Evolutionary conservation across 2,888 invertebrate species (phyloP), one percentile per base, ranked within the genome.

Genomic region (Tiliacea citrago): DNA sequence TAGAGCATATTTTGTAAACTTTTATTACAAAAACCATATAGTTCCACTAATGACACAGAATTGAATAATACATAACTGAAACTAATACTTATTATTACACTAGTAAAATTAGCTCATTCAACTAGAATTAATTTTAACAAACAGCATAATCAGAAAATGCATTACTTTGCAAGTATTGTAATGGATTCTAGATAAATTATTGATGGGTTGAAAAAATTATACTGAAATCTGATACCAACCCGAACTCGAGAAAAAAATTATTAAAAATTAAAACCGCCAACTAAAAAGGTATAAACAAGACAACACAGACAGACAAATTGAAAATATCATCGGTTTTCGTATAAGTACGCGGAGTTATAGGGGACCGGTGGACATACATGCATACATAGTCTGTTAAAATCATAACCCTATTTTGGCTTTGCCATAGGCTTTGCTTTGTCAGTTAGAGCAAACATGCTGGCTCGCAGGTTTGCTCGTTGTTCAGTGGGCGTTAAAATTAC

Each of bases 21-120:
- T 8, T 62, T 45, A 51, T 21, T 51, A 55, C 39, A 49, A 77
- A 82, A 57, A 45, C 13, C 13, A 3, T 2, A 3, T 2, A 8
- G 10, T 21, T 58, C 16, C 24, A 47, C 21, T 69, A 66, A 77
- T 77, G 39, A 39, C 4, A 53, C 2, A 47, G 12, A 47, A 51
- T 82, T 39, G 12, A 39, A 57, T 69, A 45, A 39, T 39, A 42
- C 21, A 47, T 45, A 18, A 77, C 53, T 62, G 47, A 81, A 24
- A 82, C 62, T 35, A 42, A 35, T 13, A 39, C 35, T 4, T 18
- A 24, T 24, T 47, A 18, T 39, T 4, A 29, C 16, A 10, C 13
- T 45, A 57, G 5, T 49, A 13, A 58, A 29, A 68, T 47, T 0
- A 21, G 42, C 16, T n/a, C 7, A 77, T 49, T 60, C 16, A 16